Evolutionary conservation across 2,797 vertebrate genomes (phyloP).

Genomic region (Cuniculus paca): DNA sequence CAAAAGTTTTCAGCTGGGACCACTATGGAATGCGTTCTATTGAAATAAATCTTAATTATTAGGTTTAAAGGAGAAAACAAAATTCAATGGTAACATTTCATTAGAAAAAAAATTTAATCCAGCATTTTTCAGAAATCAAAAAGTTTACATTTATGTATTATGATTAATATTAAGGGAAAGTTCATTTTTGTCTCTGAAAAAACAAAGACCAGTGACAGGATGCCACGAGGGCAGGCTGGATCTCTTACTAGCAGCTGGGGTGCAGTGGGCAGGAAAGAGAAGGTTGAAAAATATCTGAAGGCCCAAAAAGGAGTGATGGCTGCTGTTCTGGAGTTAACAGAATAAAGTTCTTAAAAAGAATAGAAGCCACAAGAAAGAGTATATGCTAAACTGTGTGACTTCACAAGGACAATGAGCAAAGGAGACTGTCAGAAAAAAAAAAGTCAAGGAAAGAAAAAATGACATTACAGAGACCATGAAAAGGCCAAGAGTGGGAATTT

Average conservation of each 20-base stretch:
- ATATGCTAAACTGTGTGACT: not conserved
- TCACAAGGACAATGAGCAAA: not conserved
- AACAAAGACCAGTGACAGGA: not conserved
- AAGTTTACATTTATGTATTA: not conserved
- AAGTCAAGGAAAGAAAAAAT: not conserved
- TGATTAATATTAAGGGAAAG: not conserved
- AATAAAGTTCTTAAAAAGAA: not conserved
- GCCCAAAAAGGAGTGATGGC: accelerated
- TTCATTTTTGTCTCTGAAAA: slow-evolving; percentile 30
- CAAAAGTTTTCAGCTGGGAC: not conserved
- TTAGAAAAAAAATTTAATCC: slow-evolving; percentile 19
- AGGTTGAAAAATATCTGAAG: not conserved
- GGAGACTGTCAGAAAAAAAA: not conserved
- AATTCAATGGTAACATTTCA: not conserved
- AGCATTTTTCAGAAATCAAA: slow-evolving; percentile 22
- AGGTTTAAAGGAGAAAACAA: not conserved
- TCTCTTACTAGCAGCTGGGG: not conserved
- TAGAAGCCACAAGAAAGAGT: not conserved
- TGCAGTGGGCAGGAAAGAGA: not conserved
- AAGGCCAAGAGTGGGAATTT: not conserved
- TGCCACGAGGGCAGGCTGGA: no score
- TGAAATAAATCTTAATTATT: slow-evolving; percentile 22
- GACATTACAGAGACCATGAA: not conserved
- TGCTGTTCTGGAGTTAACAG: not conserved
- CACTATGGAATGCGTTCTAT: not conserved